Percentiles rank a stretch among this genome's conserved stretches.
These are phyloP conservation scores for Leguminivora glycinivorella DNA, from an alignment of 1,140 invertebrate genomes.

Conservation along the genomic window DNA sequence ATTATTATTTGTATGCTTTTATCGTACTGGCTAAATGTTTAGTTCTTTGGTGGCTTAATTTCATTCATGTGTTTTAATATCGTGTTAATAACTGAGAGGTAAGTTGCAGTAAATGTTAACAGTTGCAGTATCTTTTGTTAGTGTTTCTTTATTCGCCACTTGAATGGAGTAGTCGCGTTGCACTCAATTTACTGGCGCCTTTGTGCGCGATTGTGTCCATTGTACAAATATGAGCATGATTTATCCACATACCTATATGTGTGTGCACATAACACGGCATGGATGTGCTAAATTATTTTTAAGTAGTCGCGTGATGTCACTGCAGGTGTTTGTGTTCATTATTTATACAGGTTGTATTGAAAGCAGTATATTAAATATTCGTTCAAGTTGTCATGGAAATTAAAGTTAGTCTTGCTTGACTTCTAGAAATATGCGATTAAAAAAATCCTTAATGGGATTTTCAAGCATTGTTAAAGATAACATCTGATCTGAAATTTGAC, in stretches of 20 bases:
- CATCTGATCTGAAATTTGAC: too few species aligned
- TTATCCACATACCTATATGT: not conserved
- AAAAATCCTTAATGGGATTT: too few species aligned
- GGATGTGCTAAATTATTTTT: not conserved
- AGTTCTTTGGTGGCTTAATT: too few species aligned
- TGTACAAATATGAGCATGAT: constrained; percentile 22
- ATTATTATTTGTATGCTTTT: not conserved
- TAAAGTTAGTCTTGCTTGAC: not conserved
- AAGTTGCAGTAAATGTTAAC: not conserved
- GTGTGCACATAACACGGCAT: not conserved
- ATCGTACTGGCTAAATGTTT: not conserved
- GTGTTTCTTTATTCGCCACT: constrained; percentile 11
- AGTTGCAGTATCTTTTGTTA: not conserved
- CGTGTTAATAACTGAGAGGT: not conserved
- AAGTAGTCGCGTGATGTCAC: not conserved
- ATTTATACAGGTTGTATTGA: not conserved
- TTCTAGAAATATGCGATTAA: too few species aligned
- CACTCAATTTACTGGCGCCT: constrained; percentile 6
- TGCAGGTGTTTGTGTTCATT: not conserved
- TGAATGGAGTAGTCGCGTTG: constrained; percentile 9
- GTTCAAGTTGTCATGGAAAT: not conserved
- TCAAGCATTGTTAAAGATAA: too few species aligned
- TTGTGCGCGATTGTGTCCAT: constrained; percentile 7
- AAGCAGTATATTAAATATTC: not conserved
- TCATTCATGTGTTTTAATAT: not conserved